Conservation (phyloP, 2,113 vertebrate genomes). For the Balaeniceps rex region DNA sequence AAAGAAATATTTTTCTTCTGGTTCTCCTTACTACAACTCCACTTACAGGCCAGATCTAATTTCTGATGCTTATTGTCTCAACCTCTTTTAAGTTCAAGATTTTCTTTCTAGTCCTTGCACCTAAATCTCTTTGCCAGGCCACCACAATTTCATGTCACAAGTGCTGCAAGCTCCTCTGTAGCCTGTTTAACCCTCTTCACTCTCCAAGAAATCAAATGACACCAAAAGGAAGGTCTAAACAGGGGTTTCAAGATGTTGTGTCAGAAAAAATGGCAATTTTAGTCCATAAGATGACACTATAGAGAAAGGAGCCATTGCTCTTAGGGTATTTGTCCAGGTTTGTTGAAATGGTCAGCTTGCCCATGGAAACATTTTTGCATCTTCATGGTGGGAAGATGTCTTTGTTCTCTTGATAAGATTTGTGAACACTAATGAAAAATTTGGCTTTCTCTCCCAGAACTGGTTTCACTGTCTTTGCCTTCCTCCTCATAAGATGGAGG, state of each 20-base stretch:
- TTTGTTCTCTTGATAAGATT: not conserved
- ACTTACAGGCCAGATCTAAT: not conserved
- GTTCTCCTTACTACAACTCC: not conserved
- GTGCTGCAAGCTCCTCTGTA: not conserved
- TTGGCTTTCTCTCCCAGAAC: not conserved
- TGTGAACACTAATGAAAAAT: not conserved
- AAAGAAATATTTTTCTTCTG: not conserved
- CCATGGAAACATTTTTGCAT: not conserved
- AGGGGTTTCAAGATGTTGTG: not conserved
- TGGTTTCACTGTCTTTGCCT: not conserved
- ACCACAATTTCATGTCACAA: not conserved
- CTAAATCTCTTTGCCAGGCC: not conserved
- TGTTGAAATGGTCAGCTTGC: not conserved
- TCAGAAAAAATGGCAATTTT: not conserved
- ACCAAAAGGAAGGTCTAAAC: not conserved
- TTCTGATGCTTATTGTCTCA: not conserved
- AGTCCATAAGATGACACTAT: not conserved
- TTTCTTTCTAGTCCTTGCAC: not conserved
- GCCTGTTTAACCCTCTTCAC: not conserved
- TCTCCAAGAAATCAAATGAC: not conserved
- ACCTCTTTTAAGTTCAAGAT: not conserved
- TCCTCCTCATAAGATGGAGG: not conserved
- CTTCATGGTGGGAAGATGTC: not conserved
- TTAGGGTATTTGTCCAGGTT: not conserved
- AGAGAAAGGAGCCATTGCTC: not conserved